Percentiles rank a stretch among this genome's conserved stretches.
phyloP scores from a whole-genome alignment of 2,888 invertebrate species.

The Gymnosoma rotundatum region DNA sequence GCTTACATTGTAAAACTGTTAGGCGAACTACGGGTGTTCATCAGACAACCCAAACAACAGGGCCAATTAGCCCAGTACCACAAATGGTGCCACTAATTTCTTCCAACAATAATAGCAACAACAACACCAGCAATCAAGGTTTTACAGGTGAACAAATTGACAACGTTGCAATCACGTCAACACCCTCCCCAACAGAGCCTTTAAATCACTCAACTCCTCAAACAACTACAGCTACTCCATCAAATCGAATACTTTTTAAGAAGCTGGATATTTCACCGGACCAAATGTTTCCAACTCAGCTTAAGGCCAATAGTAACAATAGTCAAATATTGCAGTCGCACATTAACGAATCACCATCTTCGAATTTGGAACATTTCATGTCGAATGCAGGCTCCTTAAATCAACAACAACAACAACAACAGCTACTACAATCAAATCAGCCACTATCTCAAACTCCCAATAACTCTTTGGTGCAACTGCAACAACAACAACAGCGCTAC shows the following conservation, averaged over 20 bases:
- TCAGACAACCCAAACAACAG: constrained; percentile 82
- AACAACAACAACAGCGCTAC: constrained; percentile 71
- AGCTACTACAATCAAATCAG: constrained; percentile 65
- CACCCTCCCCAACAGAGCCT: constrained; percentile 49
- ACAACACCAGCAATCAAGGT: constrained; percentile 68
- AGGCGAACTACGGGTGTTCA: constrained; percentile 82
- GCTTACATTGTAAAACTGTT: constrained; percentile 81
- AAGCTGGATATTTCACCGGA: constrained; percentile 60
- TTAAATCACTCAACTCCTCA: constrained; percentile 50
- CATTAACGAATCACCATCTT: constrained; percentile 38
- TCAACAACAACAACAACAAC: constrained; percentile 67
- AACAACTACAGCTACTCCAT: constrained; percentile 22
- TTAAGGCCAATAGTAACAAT: constrained; percentile 41
- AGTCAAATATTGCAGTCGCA: constrained; percentile 59
- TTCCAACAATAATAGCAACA: constrained; percentile 63
- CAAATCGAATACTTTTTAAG: constrained; percentile 49
- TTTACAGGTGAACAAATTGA: constrained; percentile 53
- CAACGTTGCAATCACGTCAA: constrained; percentile 56
- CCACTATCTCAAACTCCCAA: constrained; percentile 50
- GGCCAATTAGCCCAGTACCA: constrained; percentile 82
- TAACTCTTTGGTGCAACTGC: constrained; percentile 51
- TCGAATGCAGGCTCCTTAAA: constrained; percentile 46
- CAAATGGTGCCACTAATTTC: constrained; percentile 69
- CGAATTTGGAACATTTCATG: constrained; percentile 48
- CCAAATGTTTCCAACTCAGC: constrained; percentile 60